Conservation (phyloP, 2,113 vertebrate species). For the Donacobius atricapilla region DNA sequence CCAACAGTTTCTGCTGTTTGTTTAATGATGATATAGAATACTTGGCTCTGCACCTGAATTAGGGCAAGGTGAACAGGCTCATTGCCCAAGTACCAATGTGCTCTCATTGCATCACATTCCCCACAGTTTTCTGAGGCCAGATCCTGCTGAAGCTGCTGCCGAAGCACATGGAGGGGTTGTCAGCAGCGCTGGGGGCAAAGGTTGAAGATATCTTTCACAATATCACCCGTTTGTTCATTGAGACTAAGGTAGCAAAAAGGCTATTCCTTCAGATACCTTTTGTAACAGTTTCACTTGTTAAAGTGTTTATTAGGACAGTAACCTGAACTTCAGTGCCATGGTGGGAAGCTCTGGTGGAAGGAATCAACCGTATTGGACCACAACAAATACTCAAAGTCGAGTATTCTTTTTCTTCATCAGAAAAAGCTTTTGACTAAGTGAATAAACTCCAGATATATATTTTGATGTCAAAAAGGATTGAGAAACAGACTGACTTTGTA, state of each 20-base stretch:
- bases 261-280: background rate
- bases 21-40: slow-evolving; percentile 29
- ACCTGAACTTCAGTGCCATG: background rate
- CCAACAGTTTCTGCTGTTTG: slow-evolving; percentile 49
- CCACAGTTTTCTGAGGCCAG: background rate
- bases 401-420: background rate
- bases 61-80: slow-evolving; percentile 9
- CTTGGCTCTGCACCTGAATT: background rate
- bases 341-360: background rate
- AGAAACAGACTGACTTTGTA: background rate
- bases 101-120: background rate
- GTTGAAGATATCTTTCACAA: background rate
- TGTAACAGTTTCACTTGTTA: background rate
- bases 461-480: background rate
- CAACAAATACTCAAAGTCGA: background rate
- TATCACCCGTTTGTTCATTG: background rate
- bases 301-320: background rate
- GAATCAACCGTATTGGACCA: background rate
- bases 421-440: background rate
- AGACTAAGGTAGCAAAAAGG: background rate
- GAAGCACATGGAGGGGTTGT: background rate
- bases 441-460: background rate
- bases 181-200: background rate
- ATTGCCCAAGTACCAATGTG: background rate
- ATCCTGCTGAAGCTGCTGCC: background rate